phyloP scores from a whole-genome alignment of 2,797 vertebrate species.

The Pogonophryne albipinna region DNA sequence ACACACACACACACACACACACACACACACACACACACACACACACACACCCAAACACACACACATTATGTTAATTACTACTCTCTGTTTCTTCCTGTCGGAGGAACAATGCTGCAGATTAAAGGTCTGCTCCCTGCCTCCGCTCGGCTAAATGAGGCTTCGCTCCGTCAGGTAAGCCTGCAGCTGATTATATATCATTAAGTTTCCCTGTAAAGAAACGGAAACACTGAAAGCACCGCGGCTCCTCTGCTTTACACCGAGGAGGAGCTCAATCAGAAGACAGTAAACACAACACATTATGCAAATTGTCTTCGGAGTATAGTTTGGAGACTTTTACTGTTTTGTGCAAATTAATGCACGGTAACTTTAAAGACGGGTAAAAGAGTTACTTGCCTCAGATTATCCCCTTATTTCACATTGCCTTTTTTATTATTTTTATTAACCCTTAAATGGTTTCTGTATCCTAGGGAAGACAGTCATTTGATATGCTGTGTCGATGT shows the following conservation, averaged over 20 bases:
- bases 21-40: conserved; percentile 8
- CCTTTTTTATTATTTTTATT: no score
- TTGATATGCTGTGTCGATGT: no score
- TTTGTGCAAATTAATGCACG: neutral
- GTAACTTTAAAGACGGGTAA: neutral
- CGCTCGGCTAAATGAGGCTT: conserved; percentile 54
- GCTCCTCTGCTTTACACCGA: conserved; percentile 13
- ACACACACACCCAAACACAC: conserved; percentile 9
- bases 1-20: conserved; percentile 4
- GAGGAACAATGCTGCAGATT: conserved; percentile 55
- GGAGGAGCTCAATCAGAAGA: conserved; percentile 22
- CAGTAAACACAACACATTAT: conserved; percentile 27
- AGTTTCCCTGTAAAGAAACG: conserved; percentile 46
- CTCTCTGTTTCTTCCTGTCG: conserved; percentile 41
- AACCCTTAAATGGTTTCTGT: no score
- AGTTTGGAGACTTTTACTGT: neutral
- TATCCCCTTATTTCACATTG: no score
- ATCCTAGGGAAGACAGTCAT: no score
- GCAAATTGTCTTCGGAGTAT: neutral
- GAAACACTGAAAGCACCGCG: conserved; percentile 11
- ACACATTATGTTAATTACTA: neutral
- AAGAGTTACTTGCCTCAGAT: no score
- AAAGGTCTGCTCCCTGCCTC: conserved; percentile 49
- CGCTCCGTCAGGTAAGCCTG: conserved; percentile 64
- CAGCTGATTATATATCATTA: conserved; percentile 69